Percentiles rank a stretch among this genome's conserved stretches.
phyloP scores from a whole-genome alignment of 1,140 invertebrate species.

The Bombus vancouverensis region DNA sequence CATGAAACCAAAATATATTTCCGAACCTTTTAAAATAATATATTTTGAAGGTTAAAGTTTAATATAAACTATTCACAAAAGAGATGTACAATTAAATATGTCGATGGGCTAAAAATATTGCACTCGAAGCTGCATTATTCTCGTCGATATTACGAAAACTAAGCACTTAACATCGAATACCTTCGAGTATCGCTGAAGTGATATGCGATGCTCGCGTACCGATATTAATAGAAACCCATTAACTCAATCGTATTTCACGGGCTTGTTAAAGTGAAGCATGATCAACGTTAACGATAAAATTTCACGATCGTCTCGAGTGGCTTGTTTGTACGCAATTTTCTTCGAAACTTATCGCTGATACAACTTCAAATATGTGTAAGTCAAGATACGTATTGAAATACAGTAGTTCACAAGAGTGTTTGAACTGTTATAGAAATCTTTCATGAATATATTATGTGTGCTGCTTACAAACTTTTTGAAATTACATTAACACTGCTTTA shows the following conservation, averaged over 20 bases:
- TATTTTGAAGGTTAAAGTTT: no score
- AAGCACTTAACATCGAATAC: neutral
- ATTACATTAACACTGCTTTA: neutral
- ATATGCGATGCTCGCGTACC: neutral
- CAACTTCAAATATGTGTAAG: neutral
- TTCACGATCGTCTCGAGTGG: constrained; percentile 10
- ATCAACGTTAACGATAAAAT: constrained; percentile 36
- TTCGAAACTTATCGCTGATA: neutral
- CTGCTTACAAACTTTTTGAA: neutral
- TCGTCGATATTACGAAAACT: neutral
- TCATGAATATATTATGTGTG: neutral
- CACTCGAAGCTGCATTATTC: neutral
- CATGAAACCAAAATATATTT: no score
- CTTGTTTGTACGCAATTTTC: neutral
- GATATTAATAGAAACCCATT: constrained; percentile 47
- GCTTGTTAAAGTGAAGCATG: constrained; percentile 38
- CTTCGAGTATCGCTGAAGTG: neutral
- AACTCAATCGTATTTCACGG: constrained; percentile 23
- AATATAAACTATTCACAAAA: neutral
- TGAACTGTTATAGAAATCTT: neutral
- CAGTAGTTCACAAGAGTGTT: neutral
- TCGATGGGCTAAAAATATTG: neutral
- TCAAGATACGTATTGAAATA: constrained; percentile 7
- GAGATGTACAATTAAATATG: neutral
- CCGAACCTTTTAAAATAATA: no score